Evolutionary conservation across 1,140 invertebrate genomes (phyloP).

Genomic region (Melitaea cinxia): DNA sequence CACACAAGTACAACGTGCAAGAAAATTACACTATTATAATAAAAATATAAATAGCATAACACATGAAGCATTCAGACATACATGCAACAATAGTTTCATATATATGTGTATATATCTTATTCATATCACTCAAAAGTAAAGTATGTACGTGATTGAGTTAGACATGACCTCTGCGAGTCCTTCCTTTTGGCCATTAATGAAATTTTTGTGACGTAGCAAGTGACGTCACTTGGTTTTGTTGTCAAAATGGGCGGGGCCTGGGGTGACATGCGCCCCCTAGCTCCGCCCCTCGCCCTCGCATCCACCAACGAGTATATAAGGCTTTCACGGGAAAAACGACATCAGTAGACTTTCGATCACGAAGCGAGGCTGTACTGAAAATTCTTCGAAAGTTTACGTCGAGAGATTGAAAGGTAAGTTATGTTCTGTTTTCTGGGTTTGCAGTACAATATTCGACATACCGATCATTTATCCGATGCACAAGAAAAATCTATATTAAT

Average conservation of each 20-base stretch:
- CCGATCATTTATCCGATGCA: neutral
- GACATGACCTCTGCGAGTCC: slow-evolving; percentile 21
- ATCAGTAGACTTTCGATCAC: slow-evolving; percentile 40
- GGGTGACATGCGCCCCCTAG: slow-evolving; percentile 44
- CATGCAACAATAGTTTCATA: too few relatives aligned
- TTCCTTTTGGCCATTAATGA: slow-evolving; percentile 34
- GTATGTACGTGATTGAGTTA: neutral
- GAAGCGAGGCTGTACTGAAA: slow-evolving; percentile 36
- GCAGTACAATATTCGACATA: neutral
- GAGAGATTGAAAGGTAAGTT: slow-evolving; percentile 51
- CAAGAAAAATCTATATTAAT: neutral
- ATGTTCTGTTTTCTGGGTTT: slow-evolving; percentile 5
- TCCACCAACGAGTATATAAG: slow-evolving; percentile 52
- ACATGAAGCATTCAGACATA: too few relatives aligned
- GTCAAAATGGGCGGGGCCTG: slow-evolving; percentile 50
- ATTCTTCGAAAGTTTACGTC: slow-evolving; percentile 51
- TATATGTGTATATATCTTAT: too few relatives aligned
- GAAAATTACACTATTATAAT: too few relatives aligned
- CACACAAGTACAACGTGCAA: too few relatives aligned
- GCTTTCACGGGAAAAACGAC: slow-evolving; percentile 28
- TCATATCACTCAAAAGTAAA: neutral
- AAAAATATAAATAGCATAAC: too few relatives aligned
- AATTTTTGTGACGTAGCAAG: slow-evolving; percentile 47
- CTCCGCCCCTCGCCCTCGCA: slow-evolving; percentile 49
- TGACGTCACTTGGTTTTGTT: slow-evolving; percentile 51